A percentile compares a stretch with the other conserved stretches of the same genome.
Evolutionary conservation across 2,113 vertebrate genomes (phyloP).

Genomic region (Scopus umbretta): DNA sequence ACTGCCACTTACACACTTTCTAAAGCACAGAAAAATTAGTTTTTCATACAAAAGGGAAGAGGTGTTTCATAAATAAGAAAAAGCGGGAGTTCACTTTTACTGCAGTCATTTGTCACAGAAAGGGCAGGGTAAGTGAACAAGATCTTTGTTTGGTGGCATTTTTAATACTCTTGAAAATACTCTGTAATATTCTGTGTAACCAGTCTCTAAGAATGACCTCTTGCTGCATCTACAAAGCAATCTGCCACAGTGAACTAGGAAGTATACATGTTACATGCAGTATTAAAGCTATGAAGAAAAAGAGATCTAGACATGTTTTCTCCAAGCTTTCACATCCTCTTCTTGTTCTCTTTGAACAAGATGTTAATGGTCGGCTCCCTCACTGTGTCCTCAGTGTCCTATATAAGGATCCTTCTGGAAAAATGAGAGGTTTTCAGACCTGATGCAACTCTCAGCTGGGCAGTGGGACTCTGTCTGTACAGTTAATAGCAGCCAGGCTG

Average conservation of each 20-base stretch:
- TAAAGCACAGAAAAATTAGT: conserved; percentile 14
- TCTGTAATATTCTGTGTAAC: background rate
- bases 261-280: background rate
- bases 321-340: background rate
- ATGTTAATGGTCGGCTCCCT: background rate
- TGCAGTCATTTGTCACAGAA: conserved; percentile 46
- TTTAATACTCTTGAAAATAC: conserved; percentile 12
- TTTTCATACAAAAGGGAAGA: conserved; percentile 29
- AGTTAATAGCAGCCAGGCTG: background rate
- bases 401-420: background rate
- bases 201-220: background rate
- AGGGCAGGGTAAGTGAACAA: conserved; percentile 6
- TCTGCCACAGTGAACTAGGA: background rate
- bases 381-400: background rate
- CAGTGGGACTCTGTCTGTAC: background rate
- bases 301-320: background rate
- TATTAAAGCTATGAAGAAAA: background rate
- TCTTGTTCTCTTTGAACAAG: background rate
- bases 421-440: conserved; percentile 2
- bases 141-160: conserved; percentile 11
- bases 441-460: background rate
- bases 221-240: background rate
- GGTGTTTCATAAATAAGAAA: conserved; percentile 47
- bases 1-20: background rate
- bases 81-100: conserved; percentile 31